Percentiles rank a stretch among this genome's conserved stretches.
phyloP scores from a whole-genome alignment of 2,797 vertebrate genomes.

The Steatocranus sp. region DNA sequence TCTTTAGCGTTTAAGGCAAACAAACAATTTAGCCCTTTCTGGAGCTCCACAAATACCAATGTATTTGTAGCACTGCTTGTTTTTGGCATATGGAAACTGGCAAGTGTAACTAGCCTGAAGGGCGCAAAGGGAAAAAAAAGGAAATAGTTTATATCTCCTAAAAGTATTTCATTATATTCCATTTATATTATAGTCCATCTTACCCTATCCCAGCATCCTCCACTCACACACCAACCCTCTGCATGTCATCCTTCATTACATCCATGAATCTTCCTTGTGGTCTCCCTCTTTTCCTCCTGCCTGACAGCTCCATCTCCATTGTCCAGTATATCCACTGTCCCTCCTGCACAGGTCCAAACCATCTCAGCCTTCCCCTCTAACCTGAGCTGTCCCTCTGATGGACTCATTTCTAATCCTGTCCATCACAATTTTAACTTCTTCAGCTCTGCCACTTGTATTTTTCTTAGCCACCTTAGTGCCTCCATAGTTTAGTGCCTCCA shows the following conservation, averaged over 20 bases:
- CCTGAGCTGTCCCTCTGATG: not conserved
- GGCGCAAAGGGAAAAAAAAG: rapidly evolving
- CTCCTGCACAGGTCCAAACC: not conserved
- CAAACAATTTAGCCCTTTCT: not conserved
- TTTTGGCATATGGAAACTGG: not conserved
- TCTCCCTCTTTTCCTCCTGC: not conserved
- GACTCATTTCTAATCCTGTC: not conserved
- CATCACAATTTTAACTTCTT: not conserved
- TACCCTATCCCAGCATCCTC: not conserved
- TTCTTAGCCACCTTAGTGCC: not conserved
- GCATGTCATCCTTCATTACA: not conserved
- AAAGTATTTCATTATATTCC: not conserved
- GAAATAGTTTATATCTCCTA: not conserved
- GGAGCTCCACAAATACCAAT: not conserved
- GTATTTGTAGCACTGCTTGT: not conserved
- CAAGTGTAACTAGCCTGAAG: not conserved
- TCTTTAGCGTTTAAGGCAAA: not conserved
- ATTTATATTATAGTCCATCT: not conserved
- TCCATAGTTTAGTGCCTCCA: too few species aligned
- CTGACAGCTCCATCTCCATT: not conserved
- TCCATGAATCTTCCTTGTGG: not conserved
- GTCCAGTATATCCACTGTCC: not conserved
- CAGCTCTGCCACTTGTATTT: not conserved
- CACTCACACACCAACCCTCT: not conserved
- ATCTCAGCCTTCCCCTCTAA: not conserved